Evolutionary conservation across 2,113 vertebrate genomes (phyloP).

Genomic region (Leptocoma aspasia): DNA sequence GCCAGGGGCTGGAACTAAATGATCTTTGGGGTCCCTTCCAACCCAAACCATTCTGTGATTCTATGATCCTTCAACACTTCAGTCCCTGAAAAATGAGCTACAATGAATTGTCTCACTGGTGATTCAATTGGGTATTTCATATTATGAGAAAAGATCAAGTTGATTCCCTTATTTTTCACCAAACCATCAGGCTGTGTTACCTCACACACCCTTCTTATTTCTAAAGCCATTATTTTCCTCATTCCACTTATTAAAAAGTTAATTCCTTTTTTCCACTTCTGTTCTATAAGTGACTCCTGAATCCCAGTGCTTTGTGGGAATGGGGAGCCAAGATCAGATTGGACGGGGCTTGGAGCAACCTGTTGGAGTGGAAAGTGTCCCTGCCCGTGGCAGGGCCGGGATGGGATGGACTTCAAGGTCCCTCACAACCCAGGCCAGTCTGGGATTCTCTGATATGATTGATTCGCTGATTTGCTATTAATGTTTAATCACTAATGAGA

Average conservation of each 20-base stretch:
- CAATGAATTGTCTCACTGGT: background rate
- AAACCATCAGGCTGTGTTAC: background rate
- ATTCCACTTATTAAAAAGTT: background rate
- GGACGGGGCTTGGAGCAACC: background rate
- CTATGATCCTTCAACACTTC: background rate
- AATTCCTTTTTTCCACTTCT: background rate
- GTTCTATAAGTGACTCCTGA: background rate
- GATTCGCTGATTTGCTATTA: background rate
- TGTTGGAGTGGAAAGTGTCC: background rate
- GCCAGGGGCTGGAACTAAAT: background rate
- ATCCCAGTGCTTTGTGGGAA: background rate
- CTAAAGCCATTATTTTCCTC: background rate
- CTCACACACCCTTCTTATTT: background rate
- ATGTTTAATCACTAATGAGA: background rate
- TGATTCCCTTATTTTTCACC: background rate
- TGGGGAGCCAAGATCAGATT: background rate
- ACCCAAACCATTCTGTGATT: background rate
- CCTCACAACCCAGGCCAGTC: background rate
- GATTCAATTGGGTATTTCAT: background rate
- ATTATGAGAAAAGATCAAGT: background rate
- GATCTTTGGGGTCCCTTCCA: background rate
- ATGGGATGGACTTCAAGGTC: background rate
- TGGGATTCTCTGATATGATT: background rate
- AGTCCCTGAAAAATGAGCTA: background rate
- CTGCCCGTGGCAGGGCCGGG: rapidly evolving